Evolutionary conservation across 2,797 vertebrate genomes (phyloP).

Genomic region (Chiloscyllium punctatum): DNA sequence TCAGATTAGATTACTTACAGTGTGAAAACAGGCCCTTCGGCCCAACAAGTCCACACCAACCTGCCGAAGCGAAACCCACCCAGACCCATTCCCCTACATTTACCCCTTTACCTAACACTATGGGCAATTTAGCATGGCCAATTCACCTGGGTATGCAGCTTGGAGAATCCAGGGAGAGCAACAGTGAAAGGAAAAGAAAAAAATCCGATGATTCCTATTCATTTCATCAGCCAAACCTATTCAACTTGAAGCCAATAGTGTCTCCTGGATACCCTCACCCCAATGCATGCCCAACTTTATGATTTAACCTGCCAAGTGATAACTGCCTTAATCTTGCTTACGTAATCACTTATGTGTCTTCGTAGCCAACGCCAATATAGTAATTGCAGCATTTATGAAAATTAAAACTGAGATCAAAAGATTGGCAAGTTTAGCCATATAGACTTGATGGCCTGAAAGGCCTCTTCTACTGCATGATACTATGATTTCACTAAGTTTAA

Average conservation of each 20-base stretch:
- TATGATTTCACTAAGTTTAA: too few relatives aligned
- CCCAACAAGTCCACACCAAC: too few relatives aligned
- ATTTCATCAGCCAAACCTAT: not conserved
- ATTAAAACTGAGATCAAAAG: not conserved
- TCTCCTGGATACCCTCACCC: not conserved
- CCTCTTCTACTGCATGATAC: too few relatives aligned
- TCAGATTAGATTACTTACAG: too few relatives aligned
- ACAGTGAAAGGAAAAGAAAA: not conserved
- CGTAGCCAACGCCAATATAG: too few relatives aligned
- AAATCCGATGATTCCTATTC: not conserved
- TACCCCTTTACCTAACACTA: too few relatives aligned
- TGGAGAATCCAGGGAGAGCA: not conserved
- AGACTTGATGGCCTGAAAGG: too few relatives aligned
- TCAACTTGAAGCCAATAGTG: not conserved
- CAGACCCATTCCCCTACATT: too few relatives aligned
- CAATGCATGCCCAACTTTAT: not conserved
- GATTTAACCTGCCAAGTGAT: not conserved
- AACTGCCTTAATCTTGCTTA: not conserved
- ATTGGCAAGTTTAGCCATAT: not conserved
- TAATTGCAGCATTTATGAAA: not conserved
- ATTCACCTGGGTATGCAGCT: too few relatives aligned
- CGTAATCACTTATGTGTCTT: not conserved
- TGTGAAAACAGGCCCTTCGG: too few relatives aligned
- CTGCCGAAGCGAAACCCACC: too few relatives aligned
- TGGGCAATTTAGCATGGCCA: too few relatives aligned